Evolutionary conservation across 2,888 invertebrate species (phyloP).

Genomic region (Pollenia amentaria): DNA sequence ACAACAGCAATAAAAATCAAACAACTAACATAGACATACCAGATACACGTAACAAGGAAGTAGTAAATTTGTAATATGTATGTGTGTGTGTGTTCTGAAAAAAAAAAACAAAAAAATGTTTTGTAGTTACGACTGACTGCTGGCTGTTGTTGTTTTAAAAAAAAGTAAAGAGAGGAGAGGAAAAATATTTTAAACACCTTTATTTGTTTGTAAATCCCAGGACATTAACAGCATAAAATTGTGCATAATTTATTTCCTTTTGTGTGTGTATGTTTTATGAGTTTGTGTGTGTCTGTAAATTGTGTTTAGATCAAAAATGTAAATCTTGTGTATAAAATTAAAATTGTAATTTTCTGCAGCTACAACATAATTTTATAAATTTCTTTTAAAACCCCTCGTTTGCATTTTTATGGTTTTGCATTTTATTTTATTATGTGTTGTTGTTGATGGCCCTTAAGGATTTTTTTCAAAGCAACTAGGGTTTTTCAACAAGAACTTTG

Average conservation of each 20-base stretch:
- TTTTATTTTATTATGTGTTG: constrained; percentile 27
- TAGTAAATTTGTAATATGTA: constrained; percentile 40
- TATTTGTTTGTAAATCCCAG: constrained; percentile 64
- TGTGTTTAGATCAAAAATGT: constrained; percentile 47
- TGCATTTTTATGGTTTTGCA: constrained; percentile 3
- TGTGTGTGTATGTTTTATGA: not conserved
- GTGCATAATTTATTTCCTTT: constrained; percentile 63
- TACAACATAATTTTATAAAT: not conserved
- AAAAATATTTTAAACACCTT: constrained; percentile 51
- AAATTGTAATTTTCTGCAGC: constrained; percentile 13
- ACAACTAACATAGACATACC: constrained; percentile 28
- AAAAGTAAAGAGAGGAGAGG: not conserved
- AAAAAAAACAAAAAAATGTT: not conserved
- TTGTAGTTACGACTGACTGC: not conserved
- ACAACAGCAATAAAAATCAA: constrained; percentile 22
- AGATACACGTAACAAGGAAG: constrained; percentile 52
- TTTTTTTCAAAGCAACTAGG: not conserved
- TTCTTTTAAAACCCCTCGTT: constrained; percentile 5
- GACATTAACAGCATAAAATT: constrained; percentile 68
- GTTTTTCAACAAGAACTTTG: too few species aligned
- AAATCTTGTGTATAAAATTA: constrained; percentile 36
- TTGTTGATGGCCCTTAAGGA: constrained; percentile 33
- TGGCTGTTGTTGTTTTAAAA: not conserved
- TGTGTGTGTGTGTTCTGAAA: not conserved
- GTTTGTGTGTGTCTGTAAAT: not conserved